Percentiles rank a stretch among this genome's conserved stretches.
Evolutionary conservation across 1,140 invertebrate genomes (phyloP).

Genomic region (Pygmarrhopalites habei): DNA sequence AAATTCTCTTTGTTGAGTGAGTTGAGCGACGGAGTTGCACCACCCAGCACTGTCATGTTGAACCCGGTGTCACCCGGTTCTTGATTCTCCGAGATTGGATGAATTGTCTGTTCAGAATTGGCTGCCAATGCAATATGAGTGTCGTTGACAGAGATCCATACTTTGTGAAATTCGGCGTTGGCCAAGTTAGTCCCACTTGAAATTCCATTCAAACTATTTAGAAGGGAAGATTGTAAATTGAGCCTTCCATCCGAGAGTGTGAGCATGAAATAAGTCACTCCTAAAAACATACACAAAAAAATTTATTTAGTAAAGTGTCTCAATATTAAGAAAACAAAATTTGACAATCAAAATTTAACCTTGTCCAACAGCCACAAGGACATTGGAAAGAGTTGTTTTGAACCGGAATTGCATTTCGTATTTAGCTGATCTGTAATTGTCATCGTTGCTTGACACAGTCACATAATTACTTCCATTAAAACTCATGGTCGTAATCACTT

Average conservation of each 20-base stretch:
- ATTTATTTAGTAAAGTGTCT: not conserved
- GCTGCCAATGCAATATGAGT: constrained; percentile 53
- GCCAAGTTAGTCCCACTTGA: constrained; percentile 22
- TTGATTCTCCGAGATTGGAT: constrained; percentile 58
- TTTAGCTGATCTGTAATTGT: constrained; percentile 50
- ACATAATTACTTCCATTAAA: constrained; percentile 65
- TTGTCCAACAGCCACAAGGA: constrained; percentile 74
- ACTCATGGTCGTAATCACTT: constrained; percentile 69
- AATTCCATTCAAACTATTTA: constrained; percentile 74
- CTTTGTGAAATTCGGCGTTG: constrained; percentile 33
- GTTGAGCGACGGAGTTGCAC: constrained; percentile 49
- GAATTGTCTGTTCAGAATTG: constrained; percentile 81
- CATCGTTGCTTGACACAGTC: constrained; percentile 25
- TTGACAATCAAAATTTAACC: no score
- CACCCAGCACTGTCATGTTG: constrained; percentile 69
- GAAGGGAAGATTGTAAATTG: constrained; percentile 73
- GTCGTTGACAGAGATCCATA: constrained; percentile 20
- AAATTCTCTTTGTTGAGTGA: constrained; percentile 44
- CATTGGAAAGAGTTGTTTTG: constrained; percentile 77
- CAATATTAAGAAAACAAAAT: no score
- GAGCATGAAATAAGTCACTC: constrained; percentile 71
- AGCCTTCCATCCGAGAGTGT: constrained; percentile 69
- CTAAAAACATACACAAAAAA: not conserved
- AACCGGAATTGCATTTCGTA: constrained; percentile 84
- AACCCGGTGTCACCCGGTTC: constrained; percentile 58